Base-by-base conservation (phyloP, 2,797 vertebrate species). In the Lophotriccus pileatus region DNA sequence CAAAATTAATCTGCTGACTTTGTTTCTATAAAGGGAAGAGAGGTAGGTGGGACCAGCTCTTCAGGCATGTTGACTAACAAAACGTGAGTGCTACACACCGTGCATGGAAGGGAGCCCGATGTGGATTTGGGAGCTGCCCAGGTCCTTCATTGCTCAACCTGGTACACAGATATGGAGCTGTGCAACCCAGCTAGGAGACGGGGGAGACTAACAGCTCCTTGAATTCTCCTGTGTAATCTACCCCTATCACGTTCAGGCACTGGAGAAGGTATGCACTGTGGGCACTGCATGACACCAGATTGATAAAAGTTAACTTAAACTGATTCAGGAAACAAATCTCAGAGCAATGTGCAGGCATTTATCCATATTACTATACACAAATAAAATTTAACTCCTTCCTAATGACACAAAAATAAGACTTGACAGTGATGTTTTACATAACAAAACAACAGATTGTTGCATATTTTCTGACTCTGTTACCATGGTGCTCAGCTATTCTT, bases 401-500 rank as follows among this genome's bases (percentile, higher is more conserved):
- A 73, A 81, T 69, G 47, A 88, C 77, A 64, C 63, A 78, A 90
- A 96, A 94, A 43, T 77, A 87, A 91, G 66, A 86, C 46, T 74
- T 4, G 3, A 68, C 73, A 86, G 69, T 72, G 62, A 84, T 78
- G 36, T 91, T 93, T 94, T 94, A 91, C 58, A 20, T 88, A 96
- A 90, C 69, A 85, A 87, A 92, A 75, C 87, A 91, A 84, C 78
- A 95, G 75, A 91, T 46, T 81, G 70, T 52, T 84, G 59, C 59
- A 82, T 76, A 91, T 86, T 91, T 84, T 66, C 64, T 60, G 81
- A 43, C 43, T 92, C 30, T 86, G 92, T 94, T 91, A 73, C 92
- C 92, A 96, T 91, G 91, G 91, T n/a, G 62, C 70, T 87, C 79
- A 87, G 66, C 76, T 85, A 86, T 73, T 46, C 52, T 92, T 79